Conservation (phyloP, 2,113 vertebrate genomes). For the Narcine bancroftii region DNA sequence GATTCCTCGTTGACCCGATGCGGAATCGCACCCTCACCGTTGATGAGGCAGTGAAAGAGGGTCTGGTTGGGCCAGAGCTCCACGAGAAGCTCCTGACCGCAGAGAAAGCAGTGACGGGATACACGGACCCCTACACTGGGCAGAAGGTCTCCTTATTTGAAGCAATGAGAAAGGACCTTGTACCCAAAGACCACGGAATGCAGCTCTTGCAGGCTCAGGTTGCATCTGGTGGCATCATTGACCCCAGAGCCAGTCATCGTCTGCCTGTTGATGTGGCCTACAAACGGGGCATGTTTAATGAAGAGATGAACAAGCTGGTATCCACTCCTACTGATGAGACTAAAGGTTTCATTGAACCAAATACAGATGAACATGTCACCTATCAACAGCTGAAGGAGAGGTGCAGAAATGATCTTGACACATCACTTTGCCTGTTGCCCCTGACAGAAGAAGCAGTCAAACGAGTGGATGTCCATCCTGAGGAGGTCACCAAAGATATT, state of each 20-base stretch:
- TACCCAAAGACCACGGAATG: conserved; percentile 72
- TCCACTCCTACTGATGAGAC: conserved; percentile 53
- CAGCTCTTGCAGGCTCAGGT: conserved; percentile 82
- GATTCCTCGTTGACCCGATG: conserved; percentile 44
- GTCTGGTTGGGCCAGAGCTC: conserved; percentile 80
- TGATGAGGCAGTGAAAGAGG: conserved; percentile 68
- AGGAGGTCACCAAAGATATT: conserved; percentile 72
- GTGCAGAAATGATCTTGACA: conserved; percentile 73
- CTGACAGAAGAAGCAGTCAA: conserved; percentile 72
- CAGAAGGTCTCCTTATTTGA: conserved; percentile 83
- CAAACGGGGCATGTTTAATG: conserved; percentile 68
- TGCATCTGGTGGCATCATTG: conserved; percentile 80
- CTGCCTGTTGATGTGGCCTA: conserved; percentile 78
- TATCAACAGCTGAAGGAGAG: conserved; percentile 70
- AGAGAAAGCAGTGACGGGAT: conserved; percentile 84
- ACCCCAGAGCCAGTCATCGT: conserved; percentile 77
- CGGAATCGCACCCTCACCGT: conserved; percentile 45
- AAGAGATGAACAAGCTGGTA: conserved; percentile 61
- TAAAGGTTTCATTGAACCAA: conserved; percentile 74
- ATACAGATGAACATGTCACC: conserved; percentile 63
- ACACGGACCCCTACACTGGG: conserved; percentile 85
- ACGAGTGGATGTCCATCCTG: conserved; percentile 63
- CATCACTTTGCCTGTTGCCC: conserved; percentile 70
- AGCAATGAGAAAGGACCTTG: conserved; percentile 83
- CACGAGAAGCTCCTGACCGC: conserved; percentile 88